Evolutionary conservation across 2,113 vertebrate genomes (phyloP), one percentile per base, ranked within the genome.

Genomic region (Melanerpes formicivorus): DNA sequence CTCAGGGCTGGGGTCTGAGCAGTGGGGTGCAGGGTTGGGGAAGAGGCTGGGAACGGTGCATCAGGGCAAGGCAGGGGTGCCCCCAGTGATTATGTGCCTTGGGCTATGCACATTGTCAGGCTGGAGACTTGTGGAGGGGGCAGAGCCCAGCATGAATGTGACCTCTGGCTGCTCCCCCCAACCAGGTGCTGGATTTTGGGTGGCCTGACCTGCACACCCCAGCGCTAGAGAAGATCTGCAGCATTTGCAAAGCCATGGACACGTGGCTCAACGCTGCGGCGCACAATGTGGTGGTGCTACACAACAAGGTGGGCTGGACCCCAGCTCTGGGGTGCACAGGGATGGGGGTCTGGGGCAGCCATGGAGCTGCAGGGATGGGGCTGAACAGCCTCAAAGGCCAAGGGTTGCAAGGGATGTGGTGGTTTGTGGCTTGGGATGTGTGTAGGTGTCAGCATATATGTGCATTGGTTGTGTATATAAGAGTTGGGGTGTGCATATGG

Each of bases 221-320:
- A 0, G 99, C 99, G 0, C 97, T 99, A 96, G 99, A 99, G 95
- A 99, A 99, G 97, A 99, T 99, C 95, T 99, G 99, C 97, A 99
- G 99, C 88, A 98, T 99, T 96, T 99, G 99, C 94, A 99, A 99
- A 92, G 99, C 99, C 86, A 99, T 99, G 98, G 99, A 99, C 98
- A 99, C 98, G 0, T 99, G 99, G 99, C 98, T 99, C 91, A 99
- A 98, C 0, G 97, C 99, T 0, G 98, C 98, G 5, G 83, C 97
- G 5, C 99, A 98, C 96, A 99, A 99, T 0, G 99, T 99, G 14
- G 98, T 99, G 23, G 99, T 99, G 72, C 97, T 99, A 18, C 99
- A 99, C 96, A 99, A 99, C 96, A 99, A 99, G 98, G 99, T 99
- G 90, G 97, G 97, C 27, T 0, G 0, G 60, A 65, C 40, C 22